These are phyloP conservation scores for Cryptomyrus ogoouensis DNA, from an alignment of 2,113 vertebrate genomes.

Conservation along the genomic window DNA sequence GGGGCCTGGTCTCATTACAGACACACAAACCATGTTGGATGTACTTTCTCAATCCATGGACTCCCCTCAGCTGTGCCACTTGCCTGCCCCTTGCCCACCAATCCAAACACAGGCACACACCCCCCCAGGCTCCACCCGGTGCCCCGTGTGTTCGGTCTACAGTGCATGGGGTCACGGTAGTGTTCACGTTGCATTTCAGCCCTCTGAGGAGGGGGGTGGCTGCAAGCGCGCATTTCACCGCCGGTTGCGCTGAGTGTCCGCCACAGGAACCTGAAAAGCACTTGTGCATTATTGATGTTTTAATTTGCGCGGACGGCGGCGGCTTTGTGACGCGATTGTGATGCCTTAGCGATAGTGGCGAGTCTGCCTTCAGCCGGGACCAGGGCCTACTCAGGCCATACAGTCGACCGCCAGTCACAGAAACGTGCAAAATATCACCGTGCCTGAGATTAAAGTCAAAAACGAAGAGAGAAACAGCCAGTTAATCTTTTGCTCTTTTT, in stretches of 20 bases:
- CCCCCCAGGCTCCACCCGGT: neutral
- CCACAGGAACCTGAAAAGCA: conserved; percentile 67
- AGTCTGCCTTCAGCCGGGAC: conserved; percentile 65
- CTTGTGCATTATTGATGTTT: conserved; percentile 78
- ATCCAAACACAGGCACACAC: conserved; percentile 35
- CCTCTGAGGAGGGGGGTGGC: neutral
- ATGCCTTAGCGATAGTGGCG: conserved; percentile 65
- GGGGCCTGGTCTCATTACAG: conserved; percentile 62
- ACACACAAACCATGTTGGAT: conserved; percentile 47
- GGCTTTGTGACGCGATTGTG: conserved; percentile 79
- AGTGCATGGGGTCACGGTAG: neutral
- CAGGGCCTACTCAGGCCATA: conserved; percentile 1
- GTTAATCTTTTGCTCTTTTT: conserved; percentile 72
- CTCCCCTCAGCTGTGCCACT: conserved; percentile 26
- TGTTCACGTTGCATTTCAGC: conserved; percentile 26
- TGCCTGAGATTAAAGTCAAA: conserved; percentile 51
- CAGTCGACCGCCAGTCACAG: neutral
- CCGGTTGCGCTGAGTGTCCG: conserved; percentile 52
- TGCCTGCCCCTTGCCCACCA: conserved; percentile 47
- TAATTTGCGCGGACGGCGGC: conserved; percentile 74
- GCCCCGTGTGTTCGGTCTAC: neutral
- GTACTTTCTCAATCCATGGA: conserved; percentile 4
- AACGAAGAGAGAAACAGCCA: conserved; percentile 31
- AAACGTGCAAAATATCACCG: conserved; percentile 50
- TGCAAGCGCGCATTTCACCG: conserved; percentile 48